phyloP scores from a whole-genome alignment of 2,113 vertebrate genomes.

The Petrocephalus microphthalmus region DNA sequence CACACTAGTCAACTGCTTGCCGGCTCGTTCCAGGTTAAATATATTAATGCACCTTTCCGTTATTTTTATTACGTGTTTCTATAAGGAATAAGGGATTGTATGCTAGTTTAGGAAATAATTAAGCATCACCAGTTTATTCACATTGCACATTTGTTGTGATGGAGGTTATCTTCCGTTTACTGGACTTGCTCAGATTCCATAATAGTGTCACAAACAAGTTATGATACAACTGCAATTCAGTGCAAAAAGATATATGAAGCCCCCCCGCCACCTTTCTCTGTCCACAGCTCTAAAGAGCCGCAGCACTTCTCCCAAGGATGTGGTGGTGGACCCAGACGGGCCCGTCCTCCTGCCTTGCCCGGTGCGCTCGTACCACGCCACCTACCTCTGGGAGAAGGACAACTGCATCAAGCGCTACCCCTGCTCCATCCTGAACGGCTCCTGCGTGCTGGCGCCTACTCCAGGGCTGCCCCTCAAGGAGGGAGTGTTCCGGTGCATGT shows the following conservation, averaged over 20 bases:
- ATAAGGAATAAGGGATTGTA: background rate
- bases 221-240: background rate
- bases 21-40: background rate
- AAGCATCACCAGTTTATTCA: background rate
- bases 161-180: background rate
- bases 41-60: background rate
- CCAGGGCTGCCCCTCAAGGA: conserved; percentile 57
- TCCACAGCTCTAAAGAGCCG: conserved; percentile 51
- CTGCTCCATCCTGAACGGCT: conserved; percentile 64
- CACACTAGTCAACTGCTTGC: background rate
- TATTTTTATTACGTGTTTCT: background rate
- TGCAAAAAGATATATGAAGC: background rate
- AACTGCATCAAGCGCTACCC: conserved; percentile 60
- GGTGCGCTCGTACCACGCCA: conserved; percentile 66
- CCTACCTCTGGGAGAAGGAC: conserved; percentile 70
- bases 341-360: conserved; percentile 66
- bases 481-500: conserved; percentile 70
- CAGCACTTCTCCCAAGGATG: conserved; percentile 54
- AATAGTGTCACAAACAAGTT: background rate
- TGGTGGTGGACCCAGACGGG: conserved; percentile 57
- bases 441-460: conserved; percentile 62
- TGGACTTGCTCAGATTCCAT: background rate
- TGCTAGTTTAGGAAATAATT: background rate
- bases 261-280: background rate
- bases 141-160: background rate